phyloP scores from a whole-genome alignment of 2,797 vertebrate species.

The Leuciscus waleckii region DNA sequence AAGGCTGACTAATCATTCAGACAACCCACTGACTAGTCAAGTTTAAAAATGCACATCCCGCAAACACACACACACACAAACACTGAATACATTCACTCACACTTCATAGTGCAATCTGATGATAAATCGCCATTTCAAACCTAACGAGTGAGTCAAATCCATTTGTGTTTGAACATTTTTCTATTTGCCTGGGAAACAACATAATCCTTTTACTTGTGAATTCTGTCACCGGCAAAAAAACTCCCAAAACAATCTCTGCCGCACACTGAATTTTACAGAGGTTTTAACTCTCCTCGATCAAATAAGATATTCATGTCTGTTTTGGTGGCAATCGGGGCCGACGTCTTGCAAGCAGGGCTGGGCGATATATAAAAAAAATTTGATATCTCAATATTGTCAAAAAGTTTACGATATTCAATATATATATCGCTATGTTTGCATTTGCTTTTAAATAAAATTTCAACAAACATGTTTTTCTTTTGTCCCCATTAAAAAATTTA shows the following conservation, averaged over 20 bases:
- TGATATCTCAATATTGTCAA: no score
- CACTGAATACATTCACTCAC: background rate
- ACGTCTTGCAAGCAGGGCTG: background rate
- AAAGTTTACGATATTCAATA: no score
- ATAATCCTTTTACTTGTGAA: constrained; percentile 49
- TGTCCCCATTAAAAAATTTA: no score
- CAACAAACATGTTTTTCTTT: no score
- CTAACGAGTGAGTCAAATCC: constrained; percentile 70
- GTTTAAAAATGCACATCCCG: background rate
- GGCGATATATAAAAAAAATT: fast-evolving
- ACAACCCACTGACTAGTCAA: background rate
- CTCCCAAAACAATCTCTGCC: constrained; percentile 11
- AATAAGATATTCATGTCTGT: constrained; percentile 21
- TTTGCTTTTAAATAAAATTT: no score
- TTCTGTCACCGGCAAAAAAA: constrained; percentile 26
- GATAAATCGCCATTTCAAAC: constrained; percentile 76
- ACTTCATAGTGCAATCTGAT: background rate
- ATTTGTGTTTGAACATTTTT: constrained; percentile 55
- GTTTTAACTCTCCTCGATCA: constrained; percentile 8
- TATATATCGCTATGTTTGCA: no score
- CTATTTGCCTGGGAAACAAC: background rate
- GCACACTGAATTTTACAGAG: constrained; percentile 46
- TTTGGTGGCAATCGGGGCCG: constrained; percentile 8
- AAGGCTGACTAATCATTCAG: background rate
- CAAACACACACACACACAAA: background rate